Conservation (phyloP, 2,113 vertebrate species). For the Patagioenas fasciata region DNA sequence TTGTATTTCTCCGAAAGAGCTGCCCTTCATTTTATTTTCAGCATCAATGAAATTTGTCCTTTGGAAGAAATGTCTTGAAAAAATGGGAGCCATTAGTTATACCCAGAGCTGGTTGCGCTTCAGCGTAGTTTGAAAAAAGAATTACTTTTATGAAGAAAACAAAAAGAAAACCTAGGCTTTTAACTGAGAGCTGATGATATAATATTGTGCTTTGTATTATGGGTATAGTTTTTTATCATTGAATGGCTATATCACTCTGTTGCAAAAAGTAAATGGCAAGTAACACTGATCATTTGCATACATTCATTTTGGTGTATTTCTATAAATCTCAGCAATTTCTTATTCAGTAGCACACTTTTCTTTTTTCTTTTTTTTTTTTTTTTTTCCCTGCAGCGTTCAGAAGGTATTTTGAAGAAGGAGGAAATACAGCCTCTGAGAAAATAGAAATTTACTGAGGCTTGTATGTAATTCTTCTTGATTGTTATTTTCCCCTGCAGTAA, state of each 20-base stretch:
- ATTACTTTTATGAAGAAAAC: neutral
- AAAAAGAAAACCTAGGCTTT: neutral
- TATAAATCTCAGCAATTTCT: neutral
- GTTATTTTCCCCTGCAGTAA: neutral
- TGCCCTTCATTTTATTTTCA: neutral
- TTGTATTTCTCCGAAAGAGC: neutral
- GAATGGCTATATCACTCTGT: neutral
- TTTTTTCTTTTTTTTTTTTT: neutral
- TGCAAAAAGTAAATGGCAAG: neutral
- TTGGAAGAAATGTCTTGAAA: neutral
- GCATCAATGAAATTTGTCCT: neutral
- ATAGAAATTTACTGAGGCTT: constrained; percentile 7
- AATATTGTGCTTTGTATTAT: neutral
- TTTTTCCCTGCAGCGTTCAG: neutral
- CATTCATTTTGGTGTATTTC: neutral
- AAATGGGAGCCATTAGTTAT: neutral
- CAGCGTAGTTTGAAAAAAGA: neutral
- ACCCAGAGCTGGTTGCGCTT: neutral
- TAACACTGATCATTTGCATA: neutral
- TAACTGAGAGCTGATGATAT: neutral
- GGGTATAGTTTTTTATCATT: neutral
- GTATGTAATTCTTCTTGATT: neutral
- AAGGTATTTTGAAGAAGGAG: neutral
- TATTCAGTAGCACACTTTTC: neutral
- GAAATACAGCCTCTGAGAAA: neutral